Evolutionary conservation across 2,797 vertebrate genomes (phyloP), one percentile per base, ranked within the genome.

Genomic region (Myotis pilosus): DNA sequence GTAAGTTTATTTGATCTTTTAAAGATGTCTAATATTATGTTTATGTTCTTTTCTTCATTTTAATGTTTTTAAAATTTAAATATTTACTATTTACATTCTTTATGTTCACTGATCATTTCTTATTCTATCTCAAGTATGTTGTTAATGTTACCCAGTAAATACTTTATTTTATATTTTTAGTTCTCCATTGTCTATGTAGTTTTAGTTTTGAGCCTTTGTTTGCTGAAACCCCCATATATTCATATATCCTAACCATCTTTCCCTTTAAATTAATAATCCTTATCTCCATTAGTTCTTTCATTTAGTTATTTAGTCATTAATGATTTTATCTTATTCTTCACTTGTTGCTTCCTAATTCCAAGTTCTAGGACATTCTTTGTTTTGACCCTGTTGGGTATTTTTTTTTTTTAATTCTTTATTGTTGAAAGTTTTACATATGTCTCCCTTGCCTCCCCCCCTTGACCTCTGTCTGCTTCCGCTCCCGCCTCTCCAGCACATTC

Each of bases 281-380:
- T 75, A 2, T 69, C n/a, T 76, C 38, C 49, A n/a, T 75, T 68
- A 57, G 71, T 89, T 38, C 44, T 83, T 76, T 53, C 28, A 60
- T 49, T 68, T 83, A 83, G 30, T 86, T 72, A 62, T 55, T 94
- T 76, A 62, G 44, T 94, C 22, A 16, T 93, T 84, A 85, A 53
- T 80, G 8, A 79, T 53, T 84, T 90, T 84, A 90, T 72, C 30
- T 94, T 80, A 85, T 41, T n/a, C 30, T 85, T 74, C 72, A 64
- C 80, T n/a, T 80, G 11, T 41, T 79, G n/a, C 30, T 78, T 92
- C 60, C 36, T 44, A 68, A 68, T 68, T 92, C 33, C n/a, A 72
- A 30, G 8, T 69, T 83, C 20, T 49, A 25, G n/a, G 12, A 41
- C 53, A 55, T 66, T 49, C 51, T 81, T 72, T 87, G 6, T 72